Evolutionary conservation across 1,140 invertebrate genomes (phyloP).

Genomic region (Lethocerus indicus): DNA sequence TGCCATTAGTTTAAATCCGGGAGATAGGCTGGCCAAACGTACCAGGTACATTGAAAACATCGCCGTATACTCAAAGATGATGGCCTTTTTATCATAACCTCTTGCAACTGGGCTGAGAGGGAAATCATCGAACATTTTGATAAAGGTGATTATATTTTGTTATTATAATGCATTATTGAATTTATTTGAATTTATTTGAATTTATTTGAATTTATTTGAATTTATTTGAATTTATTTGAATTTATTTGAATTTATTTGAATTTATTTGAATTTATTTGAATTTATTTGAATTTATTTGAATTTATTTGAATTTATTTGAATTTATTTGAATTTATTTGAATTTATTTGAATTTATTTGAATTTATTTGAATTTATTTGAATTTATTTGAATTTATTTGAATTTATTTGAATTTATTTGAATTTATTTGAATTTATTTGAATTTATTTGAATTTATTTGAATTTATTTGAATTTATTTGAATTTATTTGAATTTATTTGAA

Average conservation of each 20-base stretch:
- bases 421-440: conserved; percentile 2
- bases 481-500: conserved; percentile 4
- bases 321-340: not conserved
- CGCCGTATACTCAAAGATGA: conserved; percentile 32
- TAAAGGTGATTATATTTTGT: conserved; percentile 24
- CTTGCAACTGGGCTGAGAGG: conserved; percentile 85
- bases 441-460: conserved; percentile 3
- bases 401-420: not conserved
- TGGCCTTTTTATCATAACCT: conserved; percentile 69
- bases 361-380: not conserved
- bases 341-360: not conserved
- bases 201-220: conserved; percentile 6
- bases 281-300: conserved; percentile 6
- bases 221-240: not conserved
- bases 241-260: conserved; percentile 1
- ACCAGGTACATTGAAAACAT: conserved; percentile 51
- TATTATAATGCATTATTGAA: conserved; percentile 1
- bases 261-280: conserved; percentile 2
- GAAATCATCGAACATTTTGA: conserved; percentile 60
- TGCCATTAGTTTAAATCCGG: conserved; percentile 65
- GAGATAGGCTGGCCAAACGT: conserved; percentile 41
- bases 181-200: conserved; percentile 4
- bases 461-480: not conserved
- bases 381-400: conserved; percentile 3
- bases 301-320: not conserved